Conservation (phyloP, 2,888 invertebrate genomes). For the Drosophila setosimentum region DNA sequence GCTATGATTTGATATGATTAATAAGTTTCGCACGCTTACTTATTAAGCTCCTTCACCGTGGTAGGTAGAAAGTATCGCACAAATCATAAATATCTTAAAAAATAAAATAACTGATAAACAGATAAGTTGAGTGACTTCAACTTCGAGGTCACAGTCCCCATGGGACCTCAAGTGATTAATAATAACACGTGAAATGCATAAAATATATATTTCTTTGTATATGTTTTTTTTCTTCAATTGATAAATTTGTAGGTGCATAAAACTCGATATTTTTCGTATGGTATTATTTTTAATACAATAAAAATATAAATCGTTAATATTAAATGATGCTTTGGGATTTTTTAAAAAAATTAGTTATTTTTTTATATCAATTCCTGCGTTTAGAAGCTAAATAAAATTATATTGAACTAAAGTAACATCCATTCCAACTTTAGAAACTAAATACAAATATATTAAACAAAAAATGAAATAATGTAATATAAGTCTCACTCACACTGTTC, state of each 20-base stretch:
- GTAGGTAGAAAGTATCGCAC: slow-evolving; percentile 43
- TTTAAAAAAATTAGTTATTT: too few relatives aligned
- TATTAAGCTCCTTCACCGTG: slow-evolving; percentile 55
- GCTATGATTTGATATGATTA: slow-evolving; percentile 67
- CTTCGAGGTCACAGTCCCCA: slow-evolving; percentile 39
- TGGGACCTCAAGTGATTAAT: background rate
- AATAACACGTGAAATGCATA: slow-evolving; percentile 5
- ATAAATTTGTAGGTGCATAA: background rate
- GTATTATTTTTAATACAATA: background rate
- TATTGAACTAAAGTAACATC: background rate
- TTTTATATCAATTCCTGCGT: background rate
- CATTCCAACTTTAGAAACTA: background rate
- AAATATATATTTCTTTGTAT: background rate
- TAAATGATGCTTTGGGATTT: background rate
- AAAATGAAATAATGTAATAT: background rate
- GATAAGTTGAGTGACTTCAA: slow-evolving; percentile 61
- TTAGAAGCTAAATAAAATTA: background rate
- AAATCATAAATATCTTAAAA: slow-evolving; percentile 25
- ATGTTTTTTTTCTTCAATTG: background rate
- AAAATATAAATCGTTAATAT: background rate
- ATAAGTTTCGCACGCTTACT: slow-evolving; percentile 79
- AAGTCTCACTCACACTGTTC: background rate
- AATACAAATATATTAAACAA: background rate
- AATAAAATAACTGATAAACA: slow-evolving; percentile 45
- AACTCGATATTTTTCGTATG: background rate